Conservation (phyloP, 2,888 invertebrate genomes). For the Brachypalpus laphriformis region DNA sequence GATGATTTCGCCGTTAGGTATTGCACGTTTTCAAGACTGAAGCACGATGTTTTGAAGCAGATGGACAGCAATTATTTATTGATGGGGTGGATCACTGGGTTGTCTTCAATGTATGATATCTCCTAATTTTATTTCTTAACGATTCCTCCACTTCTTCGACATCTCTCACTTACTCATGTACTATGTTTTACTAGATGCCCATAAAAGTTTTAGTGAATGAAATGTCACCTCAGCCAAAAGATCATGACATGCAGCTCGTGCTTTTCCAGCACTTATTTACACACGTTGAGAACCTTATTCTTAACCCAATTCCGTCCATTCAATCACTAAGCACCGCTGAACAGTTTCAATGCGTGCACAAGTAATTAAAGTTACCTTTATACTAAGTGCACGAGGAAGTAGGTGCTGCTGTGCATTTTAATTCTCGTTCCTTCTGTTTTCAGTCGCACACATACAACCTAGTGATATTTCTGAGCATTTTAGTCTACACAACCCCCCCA, state of each 20-base stretch:
- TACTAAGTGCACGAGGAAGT: slow-evolving; percentile 5
- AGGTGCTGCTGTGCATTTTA: slow-evolving; percentile 63
- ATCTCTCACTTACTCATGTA: too few relatives aligned
- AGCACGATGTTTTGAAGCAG: too few relatives aligned
- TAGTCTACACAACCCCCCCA: slow-evolving; percentile 3
- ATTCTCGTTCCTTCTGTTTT: slow-evolving; percentile 44
- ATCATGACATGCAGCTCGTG: slow-evolving; percentile 24
- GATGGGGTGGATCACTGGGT: too few relatives aligned
- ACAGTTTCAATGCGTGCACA: slow-evolving; percentile 59
- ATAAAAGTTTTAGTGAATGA: slow-evolving; percentile 11
- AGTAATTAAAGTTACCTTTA: slow-evolving; percentile 46
- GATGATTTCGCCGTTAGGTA: too few relatives aligned
- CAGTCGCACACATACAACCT: not conserved
- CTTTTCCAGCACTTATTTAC: not conserved
- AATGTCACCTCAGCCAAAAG: not conserved
- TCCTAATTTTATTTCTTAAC: too few relatives aligned
- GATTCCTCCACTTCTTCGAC: too few relatives aligned
- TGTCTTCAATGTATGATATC: too few relatives aligned
- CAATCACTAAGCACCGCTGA: slow-evolving; percentile 17
- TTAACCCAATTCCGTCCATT: slow-evolving; percentile 59
- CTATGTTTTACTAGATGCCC: not conserved
- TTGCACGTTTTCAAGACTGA: too few relatives aligned
- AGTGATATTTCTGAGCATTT: not conserved
- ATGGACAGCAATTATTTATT: too few relatives aligned
- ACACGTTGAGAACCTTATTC: slow-evolving; percentile 36